Conservation (phyloP, 2,888 invertebrate species). For the Mesopsocus fuscifrons region DNA sequence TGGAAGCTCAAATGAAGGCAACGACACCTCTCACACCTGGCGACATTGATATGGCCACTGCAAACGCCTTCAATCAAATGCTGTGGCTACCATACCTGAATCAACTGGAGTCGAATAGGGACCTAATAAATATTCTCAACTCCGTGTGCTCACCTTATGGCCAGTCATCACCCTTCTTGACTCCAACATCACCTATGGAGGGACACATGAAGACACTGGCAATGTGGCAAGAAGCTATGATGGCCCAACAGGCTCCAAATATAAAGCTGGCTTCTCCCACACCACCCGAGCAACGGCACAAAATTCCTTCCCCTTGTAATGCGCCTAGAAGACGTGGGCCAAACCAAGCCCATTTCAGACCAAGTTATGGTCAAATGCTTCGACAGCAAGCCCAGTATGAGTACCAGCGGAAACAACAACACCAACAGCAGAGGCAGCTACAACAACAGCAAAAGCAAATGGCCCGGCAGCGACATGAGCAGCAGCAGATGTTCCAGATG, state of each 20-base stretch:
- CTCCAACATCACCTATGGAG: constrained; percentile 25
- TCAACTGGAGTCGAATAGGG: constrained; percentile 33
- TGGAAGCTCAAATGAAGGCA: constrained; percentile 10
- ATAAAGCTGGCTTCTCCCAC: constrained; percentile 4
- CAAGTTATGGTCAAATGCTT: constrained; percentile 11
- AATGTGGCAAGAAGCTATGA: constrained; percentile 50
- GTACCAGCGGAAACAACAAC: constrained; percentile 21
- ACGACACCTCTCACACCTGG: constrained; percentile 30
- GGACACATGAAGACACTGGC: constrained; percentile 35
- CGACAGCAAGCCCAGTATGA: constrained; percentile 18
- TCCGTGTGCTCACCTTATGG: constrained; percentile 21
- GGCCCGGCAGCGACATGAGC: constrained; percentile 18
- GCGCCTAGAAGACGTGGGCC: constrained; percentile 6
- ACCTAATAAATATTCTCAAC: constrained; percentile 24
- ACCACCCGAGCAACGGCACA: neutral
- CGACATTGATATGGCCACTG: constrained; percentile 48
- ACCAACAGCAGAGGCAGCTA: constrained; percentile 18
- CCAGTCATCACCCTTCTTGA: constrained; percentile 18
- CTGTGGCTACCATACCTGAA: constrained; percentile 51
- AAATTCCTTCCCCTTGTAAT: constrained; percentile 5
- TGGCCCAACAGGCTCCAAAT: constrained; percentile 23
- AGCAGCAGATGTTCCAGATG: constrained; percentile 15
- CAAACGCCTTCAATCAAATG: constrained; percentile 51
- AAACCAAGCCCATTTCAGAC: constrained; percentile 10
- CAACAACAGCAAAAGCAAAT: constrained; percentile 18